Evolutionary conservation across 1,140 invertebrate genomes (phyloP).

Genomic region (Rhopalosiphum maidis): DNA sequence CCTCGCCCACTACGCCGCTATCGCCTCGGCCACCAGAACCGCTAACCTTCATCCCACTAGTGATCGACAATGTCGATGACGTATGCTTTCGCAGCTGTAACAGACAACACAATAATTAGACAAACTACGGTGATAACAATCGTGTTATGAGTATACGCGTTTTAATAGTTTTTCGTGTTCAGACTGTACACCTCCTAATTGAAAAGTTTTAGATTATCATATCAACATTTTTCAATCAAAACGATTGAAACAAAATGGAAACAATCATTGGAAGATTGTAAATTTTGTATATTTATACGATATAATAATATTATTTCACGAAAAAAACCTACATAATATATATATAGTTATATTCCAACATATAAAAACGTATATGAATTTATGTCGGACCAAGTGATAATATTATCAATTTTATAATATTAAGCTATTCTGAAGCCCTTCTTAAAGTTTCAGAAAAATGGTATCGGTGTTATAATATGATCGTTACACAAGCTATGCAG

Average conservation of each 20-base stretch:
- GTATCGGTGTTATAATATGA: not conserved
- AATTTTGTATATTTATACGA: not conserved
- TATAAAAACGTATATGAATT: not conserved
- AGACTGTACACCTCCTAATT: not conserved
- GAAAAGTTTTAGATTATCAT: not conserved
- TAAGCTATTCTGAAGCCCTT: too few species aligned
- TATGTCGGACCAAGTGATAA: not conserved
- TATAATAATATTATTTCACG: not conserved
- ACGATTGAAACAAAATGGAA: not conserved
- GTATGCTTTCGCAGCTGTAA: slow-evolving; percentile 90
- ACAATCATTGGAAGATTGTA: not conserved
- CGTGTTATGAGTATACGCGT: not conserved
- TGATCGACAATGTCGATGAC: slow-evolving; percentile 93
- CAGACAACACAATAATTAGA: slow-evolving; percentile 38
- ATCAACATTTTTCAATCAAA: not conserved
- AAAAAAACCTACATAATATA: not conserved
- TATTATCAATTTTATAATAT: too few species aligned
- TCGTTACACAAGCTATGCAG: not conserved
- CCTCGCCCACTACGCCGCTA: slow-evolving; percentile 66
- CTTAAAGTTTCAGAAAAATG: not conserved
- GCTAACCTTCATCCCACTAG: slow-evolving; percentile 78
- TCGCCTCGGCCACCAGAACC: slow-evolving; percentile 62
- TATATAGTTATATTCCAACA: not conserved
- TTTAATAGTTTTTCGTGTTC: not conserved
- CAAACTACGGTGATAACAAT: not conserved